A percentile compares a stretch with the other conserved stretches of the same genome.
Evolutionary conservation across 2,113 vertebrate species (phyloP).

Genomic region (Istiophorus platypterus): DNA sequence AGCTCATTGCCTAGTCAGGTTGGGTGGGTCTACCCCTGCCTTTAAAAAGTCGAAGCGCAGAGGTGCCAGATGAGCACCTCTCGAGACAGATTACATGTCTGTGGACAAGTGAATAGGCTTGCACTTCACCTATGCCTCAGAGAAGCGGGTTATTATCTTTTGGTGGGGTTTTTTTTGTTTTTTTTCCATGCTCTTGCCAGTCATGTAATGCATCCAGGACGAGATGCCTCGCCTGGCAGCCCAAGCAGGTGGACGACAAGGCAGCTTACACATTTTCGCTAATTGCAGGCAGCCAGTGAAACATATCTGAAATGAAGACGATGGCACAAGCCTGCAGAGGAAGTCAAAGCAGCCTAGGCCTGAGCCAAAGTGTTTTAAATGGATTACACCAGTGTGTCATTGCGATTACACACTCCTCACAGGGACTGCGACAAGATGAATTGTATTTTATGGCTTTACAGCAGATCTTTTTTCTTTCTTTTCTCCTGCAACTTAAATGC

Average conservation of each 20-base stretch:
- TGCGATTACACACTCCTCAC: slow-evolving; percentile 81
- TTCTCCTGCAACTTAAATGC: slow-evolving; percentile 66
- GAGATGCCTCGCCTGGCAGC: slow-evolving; percentile 55
- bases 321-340: slow-evolving; percentile 67
- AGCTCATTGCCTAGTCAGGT: slow-evolving; percentile 70
- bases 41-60: slow-evolving; percentile 48
- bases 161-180: not conserved
- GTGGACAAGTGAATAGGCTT: slow-evolving; percentile 62
- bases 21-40: slow-evolving; percentile 61
- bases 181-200: slow-evolving; percentile 38
- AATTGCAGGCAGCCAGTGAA: slow-evolving; percentile 74
- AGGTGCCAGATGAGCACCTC: slow-evolving; percentile 63
- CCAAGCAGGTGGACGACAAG: slow-evolving; percentile 72
- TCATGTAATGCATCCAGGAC: slow-evolving; percentile 67
- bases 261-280: slow-evolving; percentile 61
- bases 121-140: slow-evolving; percentile 65
- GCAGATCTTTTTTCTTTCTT: slow-evolving; percentile 64
- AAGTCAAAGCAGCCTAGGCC: slow-evolving; percentile 74
- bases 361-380: slow-evolving; percentile 83
- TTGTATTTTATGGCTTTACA: slow-evolving; percentile 79
- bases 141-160: slow-evolving; percentile 69
- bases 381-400: slow-evolving; percentile 85
- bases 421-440: slow-evolving; percentile 80
- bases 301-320: slow-evolving; percentile 71
- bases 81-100: slow-evolving; percentile 75